Conservation (phyloP, 2,113 vertebrate species). For the Perca schrenkii region DNA sequence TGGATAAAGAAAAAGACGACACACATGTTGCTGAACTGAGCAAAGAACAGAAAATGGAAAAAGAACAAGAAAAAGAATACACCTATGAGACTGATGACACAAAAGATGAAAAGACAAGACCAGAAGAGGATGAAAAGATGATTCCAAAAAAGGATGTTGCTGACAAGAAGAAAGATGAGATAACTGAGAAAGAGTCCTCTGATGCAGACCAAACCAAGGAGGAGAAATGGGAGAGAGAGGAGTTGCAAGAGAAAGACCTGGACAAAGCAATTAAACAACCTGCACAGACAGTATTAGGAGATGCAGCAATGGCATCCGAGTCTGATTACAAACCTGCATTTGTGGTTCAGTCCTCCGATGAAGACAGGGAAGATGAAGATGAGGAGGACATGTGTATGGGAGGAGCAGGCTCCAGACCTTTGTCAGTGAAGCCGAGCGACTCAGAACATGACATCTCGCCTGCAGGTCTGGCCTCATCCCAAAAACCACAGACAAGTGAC, state of each 20-base stretch:
- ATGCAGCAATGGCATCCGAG: slow-evolving; percentile 32
- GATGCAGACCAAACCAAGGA: slow-evolving; percentile 68
- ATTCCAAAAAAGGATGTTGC: slow-evolving; percentile 30
- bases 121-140: slow-evolving; percentile 28
- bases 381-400: slow-evolving; percentile 78
- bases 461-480: slow-evolving; percentile 39
- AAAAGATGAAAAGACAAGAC: slow-evolving; percentile 59
- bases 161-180: slow-evolving; percentile 35
- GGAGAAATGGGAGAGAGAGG: slow-evolving; percentile 80
- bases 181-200: slow-evolving; percentile 47
- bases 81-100: slow-evolving; percentile 62
- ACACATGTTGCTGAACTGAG: slow-evolving; percentile 75
- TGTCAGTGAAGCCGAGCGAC: slow-evolving; percentile 74
- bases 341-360: slow-evolving; percentile 80
- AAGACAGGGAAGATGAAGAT: slow-evolving; percentile 80
- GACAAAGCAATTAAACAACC: slow-evolving; percentile 65
- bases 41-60: slow-evolving; percentile 82
- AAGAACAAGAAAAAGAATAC: slow-evolving; percentile 77
- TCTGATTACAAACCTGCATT: slow-evolving; percentile 68
- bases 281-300: slow-evolving; percentile 28
- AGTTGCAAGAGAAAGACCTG: slow-evolving; percentile 75
- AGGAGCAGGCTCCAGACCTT: slow-evolving; percentile 77
- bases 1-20: slow-evolving; percentile 78
- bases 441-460: slow-evolving; percentile 65
- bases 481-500: slow-evolving; percentile 36